Evolutionary conservation across 2,797 vertebrate genomes (phyloP), one percentile per base, ranked within the genome.

Genomic region (Emydoidea blandingii): DNA sequence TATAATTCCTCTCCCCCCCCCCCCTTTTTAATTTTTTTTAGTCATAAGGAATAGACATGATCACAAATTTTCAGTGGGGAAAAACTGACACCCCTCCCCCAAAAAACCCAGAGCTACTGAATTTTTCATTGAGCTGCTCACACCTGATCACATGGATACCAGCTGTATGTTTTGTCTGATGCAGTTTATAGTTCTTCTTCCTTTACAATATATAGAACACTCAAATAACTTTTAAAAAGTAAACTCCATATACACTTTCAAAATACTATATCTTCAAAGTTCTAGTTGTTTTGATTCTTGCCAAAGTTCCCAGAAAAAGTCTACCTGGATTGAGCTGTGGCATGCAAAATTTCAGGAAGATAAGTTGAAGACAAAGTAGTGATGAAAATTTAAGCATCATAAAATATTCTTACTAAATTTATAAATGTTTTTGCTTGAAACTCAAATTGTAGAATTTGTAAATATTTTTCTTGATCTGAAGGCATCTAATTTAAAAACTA

Each of bases 381-480:
- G 84, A 72, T 76, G 7, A 82, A 92, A 91, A 96, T 23, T 0
- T 0, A 53, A 83, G 90, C 1, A 83, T 68, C 85, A 91, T 89
- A 95, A 37, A 78, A 29, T 74, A 41, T 44, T 83, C 79, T 85
- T 16, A 27, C 0, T 2, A n/a, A 91, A 57, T 94, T 85, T 94
- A 12, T 96, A 86, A 95, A 76, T 47, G 83, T 14, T 15, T 91
- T 93, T 93, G 89, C 53, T 86, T 85, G 19, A 89, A 76, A 89
- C 59, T 76, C 15, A 47, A 76, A 27, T 76, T 76, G 23, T 47
- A 78, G 81, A 49, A 83, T 78, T 50, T 81, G 89, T 94, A 86
- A 94, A 52, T 86, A 68, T 89, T 81, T 89, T 88, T 41, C 44
- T 76, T 76, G 74, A 90, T 87, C 65, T 57, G 44, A 53, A 74